Evolutionary conservation across 2,797 vertebrate species (phyloP).

Genomic region (Pangasius sanitwongsei): DNA sequence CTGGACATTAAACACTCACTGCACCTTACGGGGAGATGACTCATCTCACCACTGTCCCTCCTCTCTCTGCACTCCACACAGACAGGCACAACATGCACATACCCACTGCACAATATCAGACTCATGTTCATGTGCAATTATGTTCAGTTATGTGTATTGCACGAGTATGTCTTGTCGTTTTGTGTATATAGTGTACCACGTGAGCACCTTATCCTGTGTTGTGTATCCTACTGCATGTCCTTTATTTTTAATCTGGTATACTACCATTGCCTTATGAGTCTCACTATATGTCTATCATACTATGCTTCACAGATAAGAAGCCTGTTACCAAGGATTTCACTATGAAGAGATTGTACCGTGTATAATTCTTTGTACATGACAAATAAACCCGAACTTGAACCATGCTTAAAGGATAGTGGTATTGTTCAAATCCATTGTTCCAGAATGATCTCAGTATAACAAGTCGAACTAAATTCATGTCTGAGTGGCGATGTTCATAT

Average conservation of each 20-base stretch:
- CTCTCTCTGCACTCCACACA: no score
- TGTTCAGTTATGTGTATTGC: no score
- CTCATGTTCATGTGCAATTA: no score
- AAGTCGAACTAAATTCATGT: neutral
- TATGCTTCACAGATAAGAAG: neutral
- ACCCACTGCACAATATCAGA: no score
- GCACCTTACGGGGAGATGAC: no score
- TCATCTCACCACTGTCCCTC: no score
- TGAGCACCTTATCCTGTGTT: neutral
- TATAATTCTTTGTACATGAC: neutral
- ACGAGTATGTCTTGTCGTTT: no score
- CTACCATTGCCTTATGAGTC: neutral
- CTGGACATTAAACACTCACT: no score
- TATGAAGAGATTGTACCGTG: neutral
- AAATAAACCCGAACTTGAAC: neutral
- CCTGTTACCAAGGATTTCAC: neutral
- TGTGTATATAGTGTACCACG: neutral
- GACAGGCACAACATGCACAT: no score
- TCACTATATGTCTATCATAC: neutral
- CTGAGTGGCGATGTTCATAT: neutral
- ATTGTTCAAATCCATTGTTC: neutral
- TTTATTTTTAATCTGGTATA: neutral
- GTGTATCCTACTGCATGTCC: neutral
- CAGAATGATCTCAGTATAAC: neutral
- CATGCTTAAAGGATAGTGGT: neutral